Conservation (phyloP, 2,113 vertebrate species). For the Myocastor coypus region DNA sequence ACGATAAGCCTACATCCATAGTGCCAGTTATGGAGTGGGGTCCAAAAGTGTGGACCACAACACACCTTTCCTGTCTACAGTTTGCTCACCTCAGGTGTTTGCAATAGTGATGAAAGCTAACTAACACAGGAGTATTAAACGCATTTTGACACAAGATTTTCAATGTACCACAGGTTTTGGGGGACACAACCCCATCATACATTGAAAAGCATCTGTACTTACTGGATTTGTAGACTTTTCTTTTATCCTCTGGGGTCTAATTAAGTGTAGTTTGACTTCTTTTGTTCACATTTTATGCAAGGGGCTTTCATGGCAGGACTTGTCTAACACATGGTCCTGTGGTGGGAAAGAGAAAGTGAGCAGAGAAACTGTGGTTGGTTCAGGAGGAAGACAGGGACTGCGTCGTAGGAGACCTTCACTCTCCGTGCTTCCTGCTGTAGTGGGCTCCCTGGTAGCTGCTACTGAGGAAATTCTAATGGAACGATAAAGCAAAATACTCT, state of each 20-base stretch:
- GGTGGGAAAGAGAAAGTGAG: not conserved
- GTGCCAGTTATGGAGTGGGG: not conserved
- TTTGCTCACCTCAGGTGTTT: not conserved
- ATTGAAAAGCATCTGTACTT: not conserved
- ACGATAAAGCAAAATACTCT: not conserved
- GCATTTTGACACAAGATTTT: not conserved
- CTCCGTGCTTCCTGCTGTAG: not conserved
- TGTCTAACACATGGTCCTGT: not conserved
- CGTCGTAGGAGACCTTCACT: not conserved
- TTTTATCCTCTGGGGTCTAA: constrained; percentile 21
- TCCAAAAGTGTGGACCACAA: not conserved
- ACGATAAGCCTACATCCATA: not conserved
- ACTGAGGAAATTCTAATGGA: not conserved
- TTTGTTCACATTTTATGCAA: not conserved
- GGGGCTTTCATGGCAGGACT: not conserved
- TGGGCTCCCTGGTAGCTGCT: not conserved
- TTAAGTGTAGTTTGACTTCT: not conserved
- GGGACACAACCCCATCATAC: not conserved
- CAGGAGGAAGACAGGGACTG: not conserved
- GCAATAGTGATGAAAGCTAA: not conserved
- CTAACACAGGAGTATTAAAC: not conserved
- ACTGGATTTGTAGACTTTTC: not conserved
- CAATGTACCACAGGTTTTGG: not conserved
- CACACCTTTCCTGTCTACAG: not conserved
- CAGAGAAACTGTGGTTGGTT: not conserved